A percentile compares a stretch with the other conserved stretches of the same genome.
Evolutionary conservation across 92 coral and sea anemone genomes (phyloP).

Genomic region (Hydrozoanthus gracilis): DNA sequence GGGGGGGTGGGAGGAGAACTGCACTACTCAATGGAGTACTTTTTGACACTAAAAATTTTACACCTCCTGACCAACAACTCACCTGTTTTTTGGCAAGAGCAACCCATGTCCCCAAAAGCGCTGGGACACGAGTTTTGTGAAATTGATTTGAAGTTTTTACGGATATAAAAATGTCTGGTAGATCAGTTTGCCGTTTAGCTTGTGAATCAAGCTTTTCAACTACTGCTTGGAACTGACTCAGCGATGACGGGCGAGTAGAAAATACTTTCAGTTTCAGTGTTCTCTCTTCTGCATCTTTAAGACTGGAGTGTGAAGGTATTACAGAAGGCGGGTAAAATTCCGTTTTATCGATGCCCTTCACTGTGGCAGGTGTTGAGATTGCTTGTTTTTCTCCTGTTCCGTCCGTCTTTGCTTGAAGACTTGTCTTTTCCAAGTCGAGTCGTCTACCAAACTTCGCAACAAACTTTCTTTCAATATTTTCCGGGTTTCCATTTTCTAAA

Average conservation of each 20-base stretch:
- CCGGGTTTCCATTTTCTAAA: background rate
- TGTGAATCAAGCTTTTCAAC: background rate
- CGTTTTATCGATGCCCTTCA: background rate
- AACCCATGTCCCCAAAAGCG: constrained; percentile 71
- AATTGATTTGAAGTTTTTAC: constrained; percentile 73
- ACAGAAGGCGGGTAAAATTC: background rate
- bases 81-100: constrained; percentile 70
- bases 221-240: background rate
- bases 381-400: background rate
- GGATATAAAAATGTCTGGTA: constrained; percentile 80
- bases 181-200: constrained; percentile 46
- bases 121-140: constrained; percentile 67
- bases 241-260: background rate
- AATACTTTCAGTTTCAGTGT: background rate
- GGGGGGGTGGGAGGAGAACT: no score
- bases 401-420: constrained; percentile 22
- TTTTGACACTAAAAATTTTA: background rate
- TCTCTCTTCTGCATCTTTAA: background rate
- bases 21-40: no score
- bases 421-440: constrained; percentile 31
- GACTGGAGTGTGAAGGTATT: background rate
- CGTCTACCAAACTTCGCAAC: background rate
- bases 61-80: background rate
- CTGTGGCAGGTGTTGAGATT: background rate
- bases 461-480: background rate